These are phyloP conservation scores for Callionymus lyra DNA, from an alignment of 2,113 vertebrate species.

Conservation along the genomic window DNA sequence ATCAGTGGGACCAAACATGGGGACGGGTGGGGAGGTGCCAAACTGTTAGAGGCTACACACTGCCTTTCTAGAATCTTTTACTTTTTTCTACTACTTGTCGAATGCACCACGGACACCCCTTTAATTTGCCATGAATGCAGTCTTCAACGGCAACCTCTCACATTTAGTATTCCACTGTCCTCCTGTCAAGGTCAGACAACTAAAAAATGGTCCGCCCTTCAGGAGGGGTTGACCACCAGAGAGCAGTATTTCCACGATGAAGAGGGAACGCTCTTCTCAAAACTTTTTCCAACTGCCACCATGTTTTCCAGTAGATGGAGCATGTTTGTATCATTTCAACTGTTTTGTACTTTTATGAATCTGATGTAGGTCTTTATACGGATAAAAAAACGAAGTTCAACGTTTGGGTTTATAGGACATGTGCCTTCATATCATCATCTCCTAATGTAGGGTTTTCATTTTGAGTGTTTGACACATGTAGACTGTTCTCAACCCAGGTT, in stretches of 20 bases:
- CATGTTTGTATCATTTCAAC: constrained; percentile 19
- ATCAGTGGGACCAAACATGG: constrained; percentile 2
- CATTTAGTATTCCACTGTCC: constrained; percentile 4
- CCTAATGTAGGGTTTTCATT: constrained; percentile 39
- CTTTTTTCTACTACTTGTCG: constrained; percentile 41
- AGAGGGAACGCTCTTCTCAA: background rate
- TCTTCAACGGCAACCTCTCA: constrained; percentile 40
- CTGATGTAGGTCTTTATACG: constrained; percentile 27
- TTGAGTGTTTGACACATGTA: constrained; percentile 16
- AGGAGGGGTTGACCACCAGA: constrained; percentile 6
- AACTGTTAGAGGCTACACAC: constrained; percentile 60
- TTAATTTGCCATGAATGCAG: constrained; percentile 20
- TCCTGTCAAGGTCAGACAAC: constrained; percentile 7
- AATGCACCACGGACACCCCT: constrained; percentile 17
- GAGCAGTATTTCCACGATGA: constrained; percentile 18
- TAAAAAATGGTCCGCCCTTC: constrained; percentile 9
- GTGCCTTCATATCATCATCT: constrained; percentile 55
- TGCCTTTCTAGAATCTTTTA: constrained; percentile 49
- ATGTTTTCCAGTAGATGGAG: constrained; percentile 33
- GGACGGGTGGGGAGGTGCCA: constrained; percentile 24
- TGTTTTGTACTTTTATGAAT: constrained; percentile 43
- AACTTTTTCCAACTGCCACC: constrained; percentile 17
- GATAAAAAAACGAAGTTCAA: constrained; percentile 12
- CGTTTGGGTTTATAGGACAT: constrained; percentile 39
- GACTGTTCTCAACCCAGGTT: too few species aligned